Evolutionary conservation across 64 coral and sea anemone genomes (phyloP).

Genomic region (Montipora efflorescens): DNA sequence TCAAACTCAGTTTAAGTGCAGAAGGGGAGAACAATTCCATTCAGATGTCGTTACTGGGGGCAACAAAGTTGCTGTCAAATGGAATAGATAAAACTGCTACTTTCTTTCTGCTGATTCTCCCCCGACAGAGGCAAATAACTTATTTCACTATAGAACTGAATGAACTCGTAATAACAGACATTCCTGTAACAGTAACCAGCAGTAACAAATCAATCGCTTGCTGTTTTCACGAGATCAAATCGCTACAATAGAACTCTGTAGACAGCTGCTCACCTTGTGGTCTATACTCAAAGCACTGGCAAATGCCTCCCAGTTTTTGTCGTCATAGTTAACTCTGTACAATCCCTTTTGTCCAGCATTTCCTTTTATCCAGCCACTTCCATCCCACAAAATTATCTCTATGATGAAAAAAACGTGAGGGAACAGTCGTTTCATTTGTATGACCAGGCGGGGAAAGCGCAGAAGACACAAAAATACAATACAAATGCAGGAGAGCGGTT

Average conservation of each 20-base stretch:
- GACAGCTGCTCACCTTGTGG: constrained; percentile 50
- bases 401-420: neutral
- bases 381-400: constrained; percentile 59
- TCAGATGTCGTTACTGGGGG: neutral
- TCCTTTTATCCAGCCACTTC: constrained; percentile 92
- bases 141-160: too few species aligned
- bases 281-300: constrained; percentile 60
- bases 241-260: neutral
- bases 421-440: neutral
- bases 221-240: too few species aligned
- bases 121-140: too few species aligned
- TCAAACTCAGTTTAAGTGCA: neutral
- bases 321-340: constrained; percentile 90
- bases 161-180: too few species aligned
- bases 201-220: too few species aligned
- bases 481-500: too few species aligned
- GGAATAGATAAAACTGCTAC: neutral
- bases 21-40: too few species aligned
- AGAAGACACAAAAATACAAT: too few species aligned
- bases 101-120: neutral
- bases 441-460: too few species aligned
- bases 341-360: constrained; percentile 85
- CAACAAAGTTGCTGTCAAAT: neutral
- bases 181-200: too few species aligned
- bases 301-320: constrained; percentile 70